Evolutionary conservation across 2,797 vertebrate genomes (phyloP).

Genomic region (Tenualosa ilisha): DNA sequence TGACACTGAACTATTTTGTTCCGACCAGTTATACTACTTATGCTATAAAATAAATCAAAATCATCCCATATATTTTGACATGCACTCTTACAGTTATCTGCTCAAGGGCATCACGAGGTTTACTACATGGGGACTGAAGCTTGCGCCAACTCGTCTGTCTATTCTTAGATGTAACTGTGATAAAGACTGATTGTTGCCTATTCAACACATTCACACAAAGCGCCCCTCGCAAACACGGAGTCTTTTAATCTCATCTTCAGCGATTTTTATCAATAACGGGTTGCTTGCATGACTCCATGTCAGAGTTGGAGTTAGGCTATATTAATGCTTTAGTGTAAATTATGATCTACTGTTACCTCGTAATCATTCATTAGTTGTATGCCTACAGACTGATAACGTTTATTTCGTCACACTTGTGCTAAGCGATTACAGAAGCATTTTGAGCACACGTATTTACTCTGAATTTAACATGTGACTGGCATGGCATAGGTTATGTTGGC

Average conservation of each 20-base stretch:
- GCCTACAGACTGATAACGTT: no score
- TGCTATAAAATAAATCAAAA: no score
- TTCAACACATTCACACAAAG: no score
- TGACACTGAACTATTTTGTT: neutral
- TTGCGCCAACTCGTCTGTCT: conserved; percentile 10
- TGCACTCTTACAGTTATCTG: conserved; percentile 23
- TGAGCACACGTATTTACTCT: neutral
- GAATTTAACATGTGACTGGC: neutral
- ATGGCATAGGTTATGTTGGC: neutral
- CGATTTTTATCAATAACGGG: neutral
- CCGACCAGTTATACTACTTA: no score
- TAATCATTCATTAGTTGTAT: no score
- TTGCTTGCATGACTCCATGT: neutral
- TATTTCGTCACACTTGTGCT: no score
- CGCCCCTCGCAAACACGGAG: neutral
- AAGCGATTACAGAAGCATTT: neutral
- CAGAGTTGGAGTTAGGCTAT: neutral
- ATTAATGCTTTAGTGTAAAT: neutral
- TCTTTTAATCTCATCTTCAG: neutral
- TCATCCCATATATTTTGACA: no score
- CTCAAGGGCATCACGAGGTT: conserved; percentile 52
- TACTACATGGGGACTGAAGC: conserved; percentile 23
- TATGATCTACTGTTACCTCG: neutral
- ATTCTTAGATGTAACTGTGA: neutral
- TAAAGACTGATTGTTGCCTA: neutral